These are phyloP conservation scores for Phocoena sinus DNA, from an alignment of 2,113 vertebrate species.

Conservation along the genomic window DNA sequence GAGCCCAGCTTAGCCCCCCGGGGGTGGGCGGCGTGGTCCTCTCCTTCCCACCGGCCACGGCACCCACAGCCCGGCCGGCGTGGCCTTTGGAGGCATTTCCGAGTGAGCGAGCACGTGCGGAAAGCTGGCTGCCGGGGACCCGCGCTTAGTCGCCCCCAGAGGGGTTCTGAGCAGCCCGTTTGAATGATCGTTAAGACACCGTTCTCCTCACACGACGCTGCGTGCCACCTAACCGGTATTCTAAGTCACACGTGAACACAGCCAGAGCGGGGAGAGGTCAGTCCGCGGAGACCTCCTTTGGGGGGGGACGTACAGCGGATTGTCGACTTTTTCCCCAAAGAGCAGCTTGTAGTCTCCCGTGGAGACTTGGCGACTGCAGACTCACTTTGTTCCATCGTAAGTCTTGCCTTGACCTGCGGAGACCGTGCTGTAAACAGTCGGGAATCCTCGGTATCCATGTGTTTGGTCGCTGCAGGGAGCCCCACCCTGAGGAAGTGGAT, in stretches of 20 bases:
- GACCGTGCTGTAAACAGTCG: accelerated
- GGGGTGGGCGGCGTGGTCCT: accelerated
- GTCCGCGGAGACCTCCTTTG: accelerated
- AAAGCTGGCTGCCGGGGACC: too few relatives aligned
- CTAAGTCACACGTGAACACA: accelerated
- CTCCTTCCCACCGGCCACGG: accelerated
- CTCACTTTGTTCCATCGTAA: accelerated
- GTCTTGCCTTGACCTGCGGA: accelerated
- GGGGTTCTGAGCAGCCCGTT: accelerated
- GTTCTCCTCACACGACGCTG: accelerated
- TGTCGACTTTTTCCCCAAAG: neutral
- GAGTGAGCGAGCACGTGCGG: accelerated
- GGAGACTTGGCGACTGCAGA: accelerated
- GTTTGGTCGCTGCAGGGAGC: too few relatives aligned
- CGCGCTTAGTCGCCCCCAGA: accelerated
- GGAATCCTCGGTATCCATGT: accelerated
- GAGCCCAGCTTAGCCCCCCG: too few relatives aligned
- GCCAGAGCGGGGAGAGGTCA: accelerated
- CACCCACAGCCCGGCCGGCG: accelerated
- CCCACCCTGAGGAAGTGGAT: too few relatives aligned
- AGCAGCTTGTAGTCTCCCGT: accelerated
- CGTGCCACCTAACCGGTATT: accelerated
- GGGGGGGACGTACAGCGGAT: neutral
- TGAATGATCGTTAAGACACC: accelerated
- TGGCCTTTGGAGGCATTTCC: neutral